Percentiles rank a stretch among this genome's conserved stretches.
Evolutionary conservation across 2,113 vertebrate genomes (phyloP).

Genomic region (Dicerorhinus sumatrensis): DNA sequence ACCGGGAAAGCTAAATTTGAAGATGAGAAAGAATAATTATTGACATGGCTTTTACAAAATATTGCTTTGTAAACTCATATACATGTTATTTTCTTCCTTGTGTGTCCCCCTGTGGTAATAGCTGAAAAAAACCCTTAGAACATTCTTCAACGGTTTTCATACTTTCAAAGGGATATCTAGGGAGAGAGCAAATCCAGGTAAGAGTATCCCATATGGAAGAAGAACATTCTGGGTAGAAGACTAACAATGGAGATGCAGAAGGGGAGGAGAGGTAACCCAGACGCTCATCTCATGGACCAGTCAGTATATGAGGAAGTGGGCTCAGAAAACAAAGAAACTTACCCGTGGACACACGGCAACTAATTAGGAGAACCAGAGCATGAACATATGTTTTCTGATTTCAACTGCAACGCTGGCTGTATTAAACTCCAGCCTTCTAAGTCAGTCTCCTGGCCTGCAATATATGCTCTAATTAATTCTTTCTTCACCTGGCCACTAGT

Average conservation of each 20-base stretch:
- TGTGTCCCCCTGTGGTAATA: background rate
- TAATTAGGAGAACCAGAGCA: background rate
- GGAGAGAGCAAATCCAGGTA: background rate
- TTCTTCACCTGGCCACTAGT: background rate
- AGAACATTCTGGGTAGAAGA: background rate
- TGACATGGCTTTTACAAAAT: conserved; percentile 40
- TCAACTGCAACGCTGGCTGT: background rate
- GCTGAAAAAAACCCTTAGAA: background rate
- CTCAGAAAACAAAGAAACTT: background rate
- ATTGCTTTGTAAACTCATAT: conserved; percentile 19
- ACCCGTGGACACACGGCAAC: background rate
- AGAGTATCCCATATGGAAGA: background rate
- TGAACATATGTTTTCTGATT: background rate
- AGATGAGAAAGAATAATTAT: conserved; percentile 48
- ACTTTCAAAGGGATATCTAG: background rate
- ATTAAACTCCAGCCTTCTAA: background rate
- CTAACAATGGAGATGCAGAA: background rate
- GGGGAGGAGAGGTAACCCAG: background rate
- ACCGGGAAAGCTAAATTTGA: conserved; percentile 42
- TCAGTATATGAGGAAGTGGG: too few species aligned
- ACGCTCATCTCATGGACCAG: background rate
- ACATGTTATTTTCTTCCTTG: background rate
- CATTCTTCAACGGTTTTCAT: background rate
- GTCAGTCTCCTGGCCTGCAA: background rate
- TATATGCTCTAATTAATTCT: background rate